A percentile compares a stretch with the other conserved stretches of the same genome.
These are phyloP conservation scores for Apocrypta bakeri DNA, from an alignment of 1,140 invertebrate genomes.

Conservation along the genomic window DNA sequence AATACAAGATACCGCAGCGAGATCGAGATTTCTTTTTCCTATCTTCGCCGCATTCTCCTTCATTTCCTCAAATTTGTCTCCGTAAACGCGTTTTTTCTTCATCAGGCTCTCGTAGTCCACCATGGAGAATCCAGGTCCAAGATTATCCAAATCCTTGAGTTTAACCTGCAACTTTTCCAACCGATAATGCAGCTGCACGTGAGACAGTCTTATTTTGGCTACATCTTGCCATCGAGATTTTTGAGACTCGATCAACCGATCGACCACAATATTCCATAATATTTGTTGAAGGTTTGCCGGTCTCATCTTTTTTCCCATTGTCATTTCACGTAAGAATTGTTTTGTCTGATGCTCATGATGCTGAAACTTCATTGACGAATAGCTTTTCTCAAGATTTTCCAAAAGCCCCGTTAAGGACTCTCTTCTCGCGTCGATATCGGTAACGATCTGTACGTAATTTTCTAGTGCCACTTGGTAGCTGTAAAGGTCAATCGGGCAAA, in stretches of 20 bases:
- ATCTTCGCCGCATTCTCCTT: slow-evolving; percentile 21
- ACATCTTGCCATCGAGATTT: slow-evolving; percentile 29
- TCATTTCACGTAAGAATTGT: neutral
- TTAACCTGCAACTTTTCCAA: slow-evolving; percentile 10
- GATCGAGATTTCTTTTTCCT: neutral
- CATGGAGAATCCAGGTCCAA: slow-evolving; percentile 51
- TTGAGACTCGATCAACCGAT: slow-evolving; percentile 40
- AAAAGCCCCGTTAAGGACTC: neutral
- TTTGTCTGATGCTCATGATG: neutral
- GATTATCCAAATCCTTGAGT: slow-evolving; percentile 38
- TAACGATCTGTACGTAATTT: neutral
- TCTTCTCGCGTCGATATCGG: neutral
- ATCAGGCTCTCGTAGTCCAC: slow-evolving; percentile 53
- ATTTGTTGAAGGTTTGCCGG: neutral
- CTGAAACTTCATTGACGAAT: neutral
- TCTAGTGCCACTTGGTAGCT: slow-evolving; percentile 18
- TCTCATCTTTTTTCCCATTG: slow-evolving; percentile 13
- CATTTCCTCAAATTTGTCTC: slow-evolving; percentile 29
- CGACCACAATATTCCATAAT: neutral
- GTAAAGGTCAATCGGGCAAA: neutral
- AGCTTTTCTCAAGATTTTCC: neutral
- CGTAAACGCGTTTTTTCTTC: slow-evolving; percentile 47
- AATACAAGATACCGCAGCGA: slow-evolving; percentile 28
- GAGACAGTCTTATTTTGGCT: slow-evolving; percentile 45
- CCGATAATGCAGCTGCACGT: slow-evolving; percentile 35